Conservation (phyloP, 2,797 vertebrate species). For the Acrossocheilus wenchowensis region DNA sequence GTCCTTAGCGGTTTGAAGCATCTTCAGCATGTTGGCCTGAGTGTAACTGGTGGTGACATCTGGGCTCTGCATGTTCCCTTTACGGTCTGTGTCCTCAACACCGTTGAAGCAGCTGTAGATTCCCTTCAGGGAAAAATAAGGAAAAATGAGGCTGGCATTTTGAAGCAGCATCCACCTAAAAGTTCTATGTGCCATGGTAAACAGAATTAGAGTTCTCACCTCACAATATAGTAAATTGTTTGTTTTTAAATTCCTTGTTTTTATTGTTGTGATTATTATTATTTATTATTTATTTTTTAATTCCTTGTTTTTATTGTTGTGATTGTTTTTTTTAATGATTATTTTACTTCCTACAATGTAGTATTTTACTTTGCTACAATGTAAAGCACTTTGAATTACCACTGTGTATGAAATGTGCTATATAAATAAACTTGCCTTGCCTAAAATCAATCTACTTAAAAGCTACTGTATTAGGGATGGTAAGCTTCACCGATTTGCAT, state of each 20-base stretch:
- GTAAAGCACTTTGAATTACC: too few relatives aligned
- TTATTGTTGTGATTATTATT: too few relatives aligned
- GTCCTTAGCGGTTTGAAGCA: conserved; percentile 94
- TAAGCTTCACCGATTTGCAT: neutral
- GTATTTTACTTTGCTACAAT: too few relatives aligned
- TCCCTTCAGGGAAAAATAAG: conserved; percentile 77
- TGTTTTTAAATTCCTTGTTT: too few relatives aligned
- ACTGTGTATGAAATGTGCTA: too few relatives aligned
- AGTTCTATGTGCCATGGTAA: neutral
- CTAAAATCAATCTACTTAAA: neutral
- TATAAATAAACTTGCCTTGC: too few relatives aligned
- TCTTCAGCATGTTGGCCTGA: conserved; percentile 94
- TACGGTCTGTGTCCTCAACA: conserved; percentile 84
- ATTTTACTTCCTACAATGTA: too few relatives aligned
- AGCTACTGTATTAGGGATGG: neutral
- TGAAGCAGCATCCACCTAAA: neutral
- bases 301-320: too few relatives aligned
- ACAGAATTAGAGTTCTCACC: neutral
- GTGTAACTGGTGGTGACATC: conserved; percentile 89
- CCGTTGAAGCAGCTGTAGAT: conserved; percentile 98
- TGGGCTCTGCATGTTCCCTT: conserved; percentile 79
- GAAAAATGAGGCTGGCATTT: neutral
- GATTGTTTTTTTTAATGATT: too few relatives aligned
- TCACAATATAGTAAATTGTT: neutral
- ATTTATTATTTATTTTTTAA: too few relatives aligned